phyloP scores from a whole-genome alignment of 2,797 vertebrate genomes.

The Acanthornis magna region DNA sequence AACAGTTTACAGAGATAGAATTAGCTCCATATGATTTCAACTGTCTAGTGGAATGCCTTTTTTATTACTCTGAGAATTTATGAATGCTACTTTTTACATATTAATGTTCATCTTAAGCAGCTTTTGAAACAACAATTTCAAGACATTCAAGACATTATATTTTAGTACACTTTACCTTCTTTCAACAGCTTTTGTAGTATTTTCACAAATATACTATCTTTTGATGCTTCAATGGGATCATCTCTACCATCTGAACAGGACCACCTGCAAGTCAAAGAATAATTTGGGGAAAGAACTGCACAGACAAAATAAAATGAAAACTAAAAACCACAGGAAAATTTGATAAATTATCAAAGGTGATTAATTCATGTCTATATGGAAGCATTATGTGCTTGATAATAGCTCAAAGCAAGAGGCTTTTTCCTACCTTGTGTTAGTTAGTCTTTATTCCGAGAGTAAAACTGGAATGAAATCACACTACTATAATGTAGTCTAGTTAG shows the following conservation, averaged over 20 bases:
- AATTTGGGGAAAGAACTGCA: not conserved
- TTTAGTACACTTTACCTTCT: slow-evolving; percentile 80
- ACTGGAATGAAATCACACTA: not conserved
- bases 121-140: not conserved
- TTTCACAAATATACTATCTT: slow-evolving; percentile 92
- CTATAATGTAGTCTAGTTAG: not conserved
- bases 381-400: not conserved
- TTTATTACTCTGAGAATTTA: not conserved
- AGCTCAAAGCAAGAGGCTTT: not conserved
- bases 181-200: slow-evolving; percentile 91
- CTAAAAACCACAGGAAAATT: not conserved
- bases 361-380: not conserved
- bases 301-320: not conserved
- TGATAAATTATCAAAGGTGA: not conserved
- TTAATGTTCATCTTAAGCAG: not conserved
- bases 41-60: not conserved
- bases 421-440: not conserved
- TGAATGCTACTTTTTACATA: not conserved
- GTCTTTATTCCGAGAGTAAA: not conserved
- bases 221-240: slow-evolving; percentile 92
- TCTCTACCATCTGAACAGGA: slow-evolving; percentile 84
- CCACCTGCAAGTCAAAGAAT: slow-evolving; percentile 80
- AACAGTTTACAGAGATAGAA: not conserved
- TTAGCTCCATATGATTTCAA: not conserved
- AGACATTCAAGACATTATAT: not conserved